These are phyloP conservation scores for Nesogale talazaci DNA, from an alignment of 2,113 vertebrate species.

Conservation along the genomic window DNA sequence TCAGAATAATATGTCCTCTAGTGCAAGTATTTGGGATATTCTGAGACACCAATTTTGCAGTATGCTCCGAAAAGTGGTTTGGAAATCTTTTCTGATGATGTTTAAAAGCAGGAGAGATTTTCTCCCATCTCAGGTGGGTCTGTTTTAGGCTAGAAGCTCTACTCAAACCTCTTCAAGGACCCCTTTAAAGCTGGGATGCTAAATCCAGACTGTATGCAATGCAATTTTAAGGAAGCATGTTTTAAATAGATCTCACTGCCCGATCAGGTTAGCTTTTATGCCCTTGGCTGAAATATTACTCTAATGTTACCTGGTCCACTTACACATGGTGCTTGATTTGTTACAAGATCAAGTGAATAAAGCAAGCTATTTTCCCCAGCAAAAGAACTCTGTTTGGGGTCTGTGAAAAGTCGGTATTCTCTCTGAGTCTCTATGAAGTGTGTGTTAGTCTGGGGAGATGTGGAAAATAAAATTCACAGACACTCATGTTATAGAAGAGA, in stretches of 20 bases:
- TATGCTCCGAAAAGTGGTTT: conserved; percentile 29
- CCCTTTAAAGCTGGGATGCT: not conserved
- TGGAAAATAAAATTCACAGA: too few species aligned
- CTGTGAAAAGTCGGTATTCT: not conserved
- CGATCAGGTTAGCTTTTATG: conserved; percentile 9
- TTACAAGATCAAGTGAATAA: conserved; percentile 25
- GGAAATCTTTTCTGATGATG: conserved; percentile 33
- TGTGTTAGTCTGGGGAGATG: too few species aligned
- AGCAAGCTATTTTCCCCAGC: not conserved
- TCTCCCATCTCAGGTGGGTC: conserved; percentile 32
- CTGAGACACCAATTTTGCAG: not conserved
- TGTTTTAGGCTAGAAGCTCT: conserved; percentile 42
- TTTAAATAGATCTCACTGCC: conserved; percentile 54
- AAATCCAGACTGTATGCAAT: conserved; percentile 41
- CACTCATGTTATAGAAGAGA: too few species aligned
- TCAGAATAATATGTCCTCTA: not conserved
- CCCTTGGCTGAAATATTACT: not conserved
- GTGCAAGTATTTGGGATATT: not conserved
- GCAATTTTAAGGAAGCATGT: conserved; percentile 10
- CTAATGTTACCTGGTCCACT: not conserved
- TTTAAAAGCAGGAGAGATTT: conserved; percentile 65
- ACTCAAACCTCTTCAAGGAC: conserved; percentile 51
- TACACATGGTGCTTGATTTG: conserved; percentile 22
- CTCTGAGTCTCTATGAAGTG: not conserved
- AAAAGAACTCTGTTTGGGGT: not conserved